Base-by-base conservation (phyloP, 2,113 vertebrate genomes). In the Ophthalmotilapia sp. region DNA sequence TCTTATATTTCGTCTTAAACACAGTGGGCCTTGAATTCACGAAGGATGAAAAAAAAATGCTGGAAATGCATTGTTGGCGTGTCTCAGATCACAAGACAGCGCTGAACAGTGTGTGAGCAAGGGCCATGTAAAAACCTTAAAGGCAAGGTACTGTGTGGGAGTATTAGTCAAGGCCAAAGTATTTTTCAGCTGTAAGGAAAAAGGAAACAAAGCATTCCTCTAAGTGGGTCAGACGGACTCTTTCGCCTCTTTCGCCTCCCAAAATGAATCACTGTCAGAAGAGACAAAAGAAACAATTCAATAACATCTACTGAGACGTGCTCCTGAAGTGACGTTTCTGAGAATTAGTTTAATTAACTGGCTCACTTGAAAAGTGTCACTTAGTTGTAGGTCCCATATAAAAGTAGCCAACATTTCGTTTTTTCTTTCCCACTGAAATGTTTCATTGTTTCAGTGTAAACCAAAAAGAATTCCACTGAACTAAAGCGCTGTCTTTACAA, bases 151-250 rank as follows among this genome's bases (percentile, higher is more conserved):
- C 83, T 90, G 90, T 92, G 88, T 3, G 2, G 80, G 65, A 38
- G 87, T 47, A 85, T 90, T 92, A 89, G 88, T 90, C 93, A 91
- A 93, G 80, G 93, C 83, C 80, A 87, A 81, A 85, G 65, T 81
- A 83, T 90, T 93, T 80, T 82, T n/a, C 51, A 23, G 84, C 85
- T 89, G 81, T 91, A 94, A 91, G 85, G 36, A 23, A 81, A 80
- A 81, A 23, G 33, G 85, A 91, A 91, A 93, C 89, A 93, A 95
- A 94, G 92, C 89, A 83, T 92, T 92, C 84, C 62, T 86, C 45
- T 58, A 91, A 91, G 89, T 93, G 90, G 86, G 90, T 93, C 94
- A 91, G 83, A 33, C 56, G 42, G 53, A 86, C 62, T 91, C 79
- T 53, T 89, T 65, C 23, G 9, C 68, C 68, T 73, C 33, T 75